Evolutionary conservation across 2,797 vertebrate species (phyloP), one percentile per base, ranked within the genome.

Genomic region (Clarias fuscus): DNA sequence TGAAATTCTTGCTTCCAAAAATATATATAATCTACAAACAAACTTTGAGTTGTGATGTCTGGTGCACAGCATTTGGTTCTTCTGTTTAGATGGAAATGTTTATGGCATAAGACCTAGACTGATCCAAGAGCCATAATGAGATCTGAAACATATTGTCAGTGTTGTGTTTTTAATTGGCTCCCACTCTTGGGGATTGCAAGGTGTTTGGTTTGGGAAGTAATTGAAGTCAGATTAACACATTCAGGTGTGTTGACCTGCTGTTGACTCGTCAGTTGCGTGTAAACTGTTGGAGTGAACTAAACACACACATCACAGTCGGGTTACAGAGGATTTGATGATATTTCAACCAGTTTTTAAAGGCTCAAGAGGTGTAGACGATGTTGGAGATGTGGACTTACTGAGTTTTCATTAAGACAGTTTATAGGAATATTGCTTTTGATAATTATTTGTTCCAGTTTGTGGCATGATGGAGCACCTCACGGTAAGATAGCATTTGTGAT

Each of bases 161-260:
- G 87, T 90, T 90, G 71, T 79, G 5, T 68, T 88, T 88, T 89
- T 89, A 90, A 90, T 90, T 90, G 88, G 87, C 53, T 15, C 14
- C 59, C 64, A 71, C 84, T 48, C 79, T 56, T 67, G 5, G 88
- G 90, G 20, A 88, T 72, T 77, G 64, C 27, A 33, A 84, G n/a
- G 56, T 89, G 90, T 88, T 90, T 88, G 78, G 84, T 83, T 88
- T 15, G 53, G 81, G 64, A 83, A 84, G 30, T 82, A 87, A 85
- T 48, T 88, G 64, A 77, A 85, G 71, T 33, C 59, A 73, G 67
- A 86, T 89, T 20, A 83, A 88, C 76, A 61, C 67, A 37, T 82
- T 88, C 85, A 87, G 61, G 84, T 27, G 33, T 87, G 86, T 67
- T 83, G 43, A 87, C 43, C 17, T 30, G 27, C 82, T 79, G 37